Conservation (phyloP, 92 coral and sea anemone genomes). For the Virgularia gustaviana region DNA sequence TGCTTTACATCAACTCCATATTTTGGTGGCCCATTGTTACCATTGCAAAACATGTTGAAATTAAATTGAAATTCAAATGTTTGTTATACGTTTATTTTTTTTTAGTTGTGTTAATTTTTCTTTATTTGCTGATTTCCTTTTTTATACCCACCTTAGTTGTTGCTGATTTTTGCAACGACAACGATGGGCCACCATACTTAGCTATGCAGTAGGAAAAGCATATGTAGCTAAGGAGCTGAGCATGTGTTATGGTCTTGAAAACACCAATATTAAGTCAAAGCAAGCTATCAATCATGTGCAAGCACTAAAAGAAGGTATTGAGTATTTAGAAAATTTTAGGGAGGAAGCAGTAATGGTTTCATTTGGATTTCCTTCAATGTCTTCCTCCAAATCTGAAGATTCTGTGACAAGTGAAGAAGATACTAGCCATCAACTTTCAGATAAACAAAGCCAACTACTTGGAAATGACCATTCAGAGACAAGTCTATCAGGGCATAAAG, state of each 20-base stretch:
- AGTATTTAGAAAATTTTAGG: neutral
- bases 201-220: conserved; percentile 4
- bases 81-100: no score
- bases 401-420: conserved; percentile 9
- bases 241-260: neutral
- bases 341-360: conserved; percentile 2
- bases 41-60: no score
- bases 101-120: no score
- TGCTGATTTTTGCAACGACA: no score
- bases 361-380: conserved; percentile 8
- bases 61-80: no score
- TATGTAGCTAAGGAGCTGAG: neutral
- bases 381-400: conserved; percentile 9
- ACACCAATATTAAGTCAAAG: neutral
- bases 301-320: neutral
- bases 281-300: neutral
- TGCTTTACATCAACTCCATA: no score
- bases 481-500: conserved; percentile 13
- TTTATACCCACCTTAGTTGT: no score
- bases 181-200: no score
- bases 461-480: neutral
- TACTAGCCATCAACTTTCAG: conserved; percentile 8
- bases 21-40: no score
- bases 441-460: neutral
- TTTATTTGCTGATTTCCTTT: no score